phyloP scores from a whole-genome alignment of 2,113 vertebrate genomes.

The Butorides virescens region DNA sequence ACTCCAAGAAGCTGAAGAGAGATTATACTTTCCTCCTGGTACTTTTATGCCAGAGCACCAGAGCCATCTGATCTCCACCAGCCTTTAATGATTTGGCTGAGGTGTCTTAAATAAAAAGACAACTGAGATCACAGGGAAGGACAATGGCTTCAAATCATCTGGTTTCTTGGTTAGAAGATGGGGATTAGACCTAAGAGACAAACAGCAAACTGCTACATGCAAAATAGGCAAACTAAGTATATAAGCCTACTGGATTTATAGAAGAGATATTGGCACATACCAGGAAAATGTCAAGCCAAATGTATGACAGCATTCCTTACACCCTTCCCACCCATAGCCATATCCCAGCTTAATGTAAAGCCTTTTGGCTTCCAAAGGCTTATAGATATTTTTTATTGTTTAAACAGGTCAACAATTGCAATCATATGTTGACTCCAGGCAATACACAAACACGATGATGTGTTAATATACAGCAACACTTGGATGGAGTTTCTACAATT shows the following conservation, averaged over 20 bases:
- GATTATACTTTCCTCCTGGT: background rate
- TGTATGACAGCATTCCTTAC: conserved; percentile 28
- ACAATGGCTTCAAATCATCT: background rate
- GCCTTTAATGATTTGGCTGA: background rate
- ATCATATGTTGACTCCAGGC: conserved; percentile 51
- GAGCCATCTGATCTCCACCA: background rate
- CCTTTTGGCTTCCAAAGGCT: conserved; percentile 52
- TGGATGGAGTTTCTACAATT: background rate
- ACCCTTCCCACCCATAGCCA: conserved; percentile 5
- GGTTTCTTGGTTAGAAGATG: background rate
- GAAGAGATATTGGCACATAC: conserved; percentile 41
- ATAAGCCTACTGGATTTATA: conserved; percentile 20
- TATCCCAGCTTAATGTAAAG: conserved; percentile 31
- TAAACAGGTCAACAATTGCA: conserved; percentile 59
- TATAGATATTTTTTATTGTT: conserved; percentile 36
- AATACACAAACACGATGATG: conserved; percentile 29
- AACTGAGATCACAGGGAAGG: background rate
- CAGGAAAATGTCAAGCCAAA: conserved; percentile 16
- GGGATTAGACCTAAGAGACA: background rate
- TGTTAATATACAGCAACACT: conserved; percentile 44
- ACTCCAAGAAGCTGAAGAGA: background rate
- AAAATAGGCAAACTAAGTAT: conserved; percentile 24
- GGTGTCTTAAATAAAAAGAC: background rate
- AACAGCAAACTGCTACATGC: background rate
- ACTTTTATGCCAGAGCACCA: background rate